Evolutionary conservation across 2,888 invertebrate genomes (phyloP), one percentile per base, ranked within the genome.

Genomic region (Nebria salina): DNA sequence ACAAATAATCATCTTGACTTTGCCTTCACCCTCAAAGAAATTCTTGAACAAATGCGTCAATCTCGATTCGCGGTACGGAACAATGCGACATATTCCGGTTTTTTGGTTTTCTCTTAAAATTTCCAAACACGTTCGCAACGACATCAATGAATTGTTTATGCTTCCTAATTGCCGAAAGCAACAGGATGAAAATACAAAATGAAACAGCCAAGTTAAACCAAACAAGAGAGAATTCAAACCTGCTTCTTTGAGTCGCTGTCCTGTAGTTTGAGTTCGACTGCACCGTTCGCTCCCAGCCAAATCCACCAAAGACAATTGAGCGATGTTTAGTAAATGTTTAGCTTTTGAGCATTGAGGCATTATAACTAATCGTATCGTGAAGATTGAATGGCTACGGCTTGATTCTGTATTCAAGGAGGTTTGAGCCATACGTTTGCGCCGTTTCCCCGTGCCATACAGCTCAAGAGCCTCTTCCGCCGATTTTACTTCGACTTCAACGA

Each of bases 61-160:
- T 85, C 97, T 96, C 0, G 97, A 96, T 86, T 99, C 98, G 41
- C 99, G 91, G 88, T 98, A 99, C 0, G 99, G 98, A 0, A 99
- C 96, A 89, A 97, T 93, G 87, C 95, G 96, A 81, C 90, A 92
- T 0, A 91, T 88, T 13, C 92, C 91, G 20, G 90, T 92, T 13
- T 91, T 89, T 86, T 98, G 98, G 88, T 98, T 98, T 86, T 98
- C 98, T 73, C 98, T 90, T 83, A 99, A 89, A 65, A 93, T 92
- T 88, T 99, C 98, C 85, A 99, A 90, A 87, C 99, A 99, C 0
- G 94, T 94, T 82, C 99, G 91, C 42, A 99, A 90, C 0, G 95
- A 95, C 97, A 99, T 97, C 74, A 99, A 90, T 0, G 98, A 98
- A 87, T 98, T 97, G 88, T 99, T 99, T 75, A 99, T 99, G 87